Conservation (phyloP, 2,888 invertebrate genomes). For the Doris montereyensis region DNA sequence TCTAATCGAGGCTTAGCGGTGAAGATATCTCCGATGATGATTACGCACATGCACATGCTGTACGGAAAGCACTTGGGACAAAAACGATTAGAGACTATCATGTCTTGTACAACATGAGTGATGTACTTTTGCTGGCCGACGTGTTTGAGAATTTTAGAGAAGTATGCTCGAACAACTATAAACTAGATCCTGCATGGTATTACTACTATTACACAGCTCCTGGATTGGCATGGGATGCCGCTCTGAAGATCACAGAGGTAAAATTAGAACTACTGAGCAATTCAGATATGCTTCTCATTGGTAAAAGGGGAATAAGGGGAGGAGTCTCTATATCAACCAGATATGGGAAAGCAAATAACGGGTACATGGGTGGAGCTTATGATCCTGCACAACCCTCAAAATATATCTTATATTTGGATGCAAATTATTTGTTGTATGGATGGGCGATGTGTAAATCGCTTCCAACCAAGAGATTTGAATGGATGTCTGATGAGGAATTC, state of each 20-base stretch:
- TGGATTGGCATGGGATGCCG: too few species aligned
- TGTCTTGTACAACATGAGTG: not conserved
- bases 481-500: too few species aligned
- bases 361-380: too few species aligned
- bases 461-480: too few species aligned
- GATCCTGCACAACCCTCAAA: too few species aligned
- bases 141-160: constrained; percentile 24
- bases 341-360: too few species aligned
- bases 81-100: constrained; percentile 29
- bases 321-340: not conserved
- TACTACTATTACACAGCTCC: constrained; percentile 1
- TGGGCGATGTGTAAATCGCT: too few species aligned
- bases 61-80: constrained; percentile 4
- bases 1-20: constrained; percentile 4
- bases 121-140: constrained; percentile 18
- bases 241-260: too few species aligned
- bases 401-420: too few species aligned
- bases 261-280: too few species aligned
- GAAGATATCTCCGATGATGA: not conserved
- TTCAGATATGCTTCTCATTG: too few species aligned
- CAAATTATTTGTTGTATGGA: too few species aligned
- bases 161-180: not conserved
- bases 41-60: not conserved
- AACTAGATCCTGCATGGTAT: constrained; percentile 21
- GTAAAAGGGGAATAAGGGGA: not conserved